Percentiles rank a stretch among this genome's conserved stretches.
These are phyloP conservation scores for Norana najaformis DNA, from an alignment of 2,888 invertebrate genomes.

Conservation along the genomic window DNA sequence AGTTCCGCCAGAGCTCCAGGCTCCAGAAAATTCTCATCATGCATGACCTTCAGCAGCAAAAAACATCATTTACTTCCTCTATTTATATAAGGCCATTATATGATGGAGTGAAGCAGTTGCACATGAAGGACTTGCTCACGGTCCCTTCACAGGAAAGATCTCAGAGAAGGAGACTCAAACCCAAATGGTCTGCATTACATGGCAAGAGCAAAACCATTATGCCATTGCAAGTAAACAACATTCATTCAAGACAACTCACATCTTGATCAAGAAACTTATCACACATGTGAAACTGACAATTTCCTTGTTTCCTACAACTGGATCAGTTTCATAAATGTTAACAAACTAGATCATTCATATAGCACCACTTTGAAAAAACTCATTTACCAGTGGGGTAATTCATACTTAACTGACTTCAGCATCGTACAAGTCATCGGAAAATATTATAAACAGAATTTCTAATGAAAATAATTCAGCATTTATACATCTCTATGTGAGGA, in stretches of 20 bases:
- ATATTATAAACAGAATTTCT: too few relatives aligned
- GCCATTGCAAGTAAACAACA: background rate
- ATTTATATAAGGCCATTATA: background rate
- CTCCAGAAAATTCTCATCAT: conserved; percentile 62
- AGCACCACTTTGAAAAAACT: background rate
- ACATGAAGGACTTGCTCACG: background rate
- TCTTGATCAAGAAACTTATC: background rate
- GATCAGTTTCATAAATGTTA: background rate
- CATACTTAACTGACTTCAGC: too few relatives aligned
- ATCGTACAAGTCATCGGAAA: too few relatives aligned
- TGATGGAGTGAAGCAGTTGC: background rate
- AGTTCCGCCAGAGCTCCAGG: conserved; percentile 59
- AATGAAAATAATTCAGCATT: too few relatives aligned
- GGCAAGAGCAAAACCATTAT: background rate
- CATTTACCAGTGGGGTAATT: too few relatives aligned
- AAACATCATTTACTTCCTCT: background rate
- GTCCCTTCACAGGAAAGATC: background rate
- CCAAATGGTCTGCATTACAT: background rate
- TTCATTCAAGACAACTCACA: background rate
- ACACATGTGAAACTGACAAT: background rate
- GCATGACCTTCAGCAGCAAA: conserved; percentile 52
- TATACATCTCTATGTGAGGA: too few relatives aligned
- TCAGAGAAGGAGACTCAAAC: background rate
- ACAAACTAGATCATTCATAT: background rate
- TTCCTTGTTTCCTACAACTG: background rate